These are phyloP conservation scores for Procambarus clarkii DNA, from an alignment of 1,140 invertebrate species.

Conservation along the genomic window DNA sequence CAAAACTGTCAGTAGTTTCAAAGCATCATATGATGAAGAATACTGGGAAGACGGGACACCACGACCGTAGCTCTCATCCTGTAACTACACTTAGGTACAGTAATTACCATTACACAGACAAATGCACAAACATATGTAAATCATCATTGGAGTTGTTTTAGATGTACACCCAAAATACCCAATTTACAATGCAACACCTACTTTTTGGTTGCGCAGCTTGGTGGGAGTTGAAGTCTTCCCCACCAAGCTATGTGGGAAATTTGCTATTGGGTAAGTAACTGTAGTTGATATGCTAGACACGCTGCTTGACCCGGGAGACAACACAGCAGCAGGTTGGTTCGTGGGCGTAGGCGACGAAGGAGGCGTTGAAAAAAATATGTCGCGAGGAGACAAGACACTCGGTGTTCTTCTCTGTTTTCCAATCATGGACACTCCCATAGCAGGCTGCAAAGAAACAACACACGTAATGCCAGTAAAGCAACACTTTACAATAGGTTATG, in stretches of 20 bases:
- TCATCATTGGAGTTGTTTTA: no score
- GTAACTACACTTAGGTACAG: no score
- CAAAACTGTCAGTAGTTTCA: no score
- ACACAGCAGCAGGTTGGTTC: slow-evolving; percentile 8
- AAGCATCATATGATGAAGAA: no score
- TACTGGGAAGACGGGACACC: no score
- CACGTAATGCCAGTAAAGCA: not conserved
- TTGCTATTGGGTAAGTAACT: not conserved
- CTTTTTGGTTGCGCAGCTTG: slow-evolving; percentile 44
- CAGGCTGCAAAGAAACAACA: slow-evolving; percentile 70
- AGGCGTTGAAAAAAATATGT: slow-evolving; percentile 68
- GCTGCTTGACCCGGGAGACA: slow-evolving; percentile 24
- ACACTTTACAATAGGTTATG: no score
- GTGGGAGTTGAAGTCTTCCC: slow-evolving; percentile 19
- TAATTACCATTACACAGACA: no score
- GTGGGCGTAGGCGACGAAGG: slow-evolving; percentile 54
- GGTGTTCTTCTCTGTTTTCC: slow-evolving; percentile 74
- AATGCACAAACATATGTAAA: no score
- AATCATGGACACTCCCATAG: slow-evolving; percentile 75
- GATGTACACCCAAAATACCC: no score
- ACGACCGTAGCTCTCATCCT: no score
- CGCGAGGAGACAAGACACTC: slow-evolving; percentile 62
- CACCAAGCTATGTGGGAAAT: not conserved
- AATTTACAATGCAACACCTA: not conserved
- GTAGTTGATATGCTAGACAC: not conserved